A percentile compares a stretch with the other conserved stretches of the same genome.
These are phyloP conservation scores for Drosophila aff. DNA, from an alignment of 1,140 invertebrate genomes.

Conservation along the genomic window DNA sequence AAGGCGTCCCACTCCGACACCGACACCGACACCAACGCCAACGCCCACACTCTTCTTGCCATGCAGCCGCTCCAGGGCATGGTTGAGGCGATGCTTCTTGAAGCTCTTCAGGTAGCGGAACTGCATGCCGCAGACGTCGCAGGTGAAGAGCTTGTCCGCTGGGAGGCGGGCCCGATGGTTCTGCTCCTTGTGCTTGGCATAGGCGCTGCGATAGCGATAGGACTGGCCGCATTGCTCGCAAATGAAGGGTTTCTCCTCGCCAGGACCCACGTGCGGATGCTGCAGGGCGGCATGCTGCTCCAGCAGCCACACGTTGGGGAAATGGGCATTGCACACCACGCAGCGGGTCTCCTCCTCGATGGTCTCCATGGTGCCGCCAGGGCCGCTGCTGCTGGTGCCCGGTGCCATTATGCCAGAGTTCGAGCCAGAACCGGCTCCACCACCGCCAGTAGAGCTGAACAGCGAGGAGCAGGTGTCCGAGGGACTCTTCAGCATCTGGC, in stretches of 20 bases:
- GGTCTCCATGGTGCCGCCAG: conserved; percentile 46
- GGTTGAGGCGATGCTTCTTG: conserved; percentile 94
- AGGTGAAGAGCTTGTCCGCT: conserved; percentile 95
- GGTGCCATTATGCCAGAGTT: neutral
- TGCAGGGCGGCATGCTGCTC: conserved; percentile 92
- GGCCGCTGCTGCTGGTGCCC: neutral
- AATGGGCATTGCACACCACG: conserved; percentile 92
- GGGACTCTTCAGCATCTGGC: conserved; percentile 79
- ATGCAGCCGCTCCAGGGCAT: conserved; percentile 92
- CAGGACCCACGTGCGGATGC: conserved; percentile 87
- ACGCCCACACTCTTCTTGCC: conserved; percentile 86
- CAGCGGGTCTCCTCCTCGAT: conserved; percentile 86
- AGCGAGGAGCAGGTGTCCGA: conserved; percentile 82
- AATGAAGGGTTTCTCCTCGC: conserved; percentile 94
- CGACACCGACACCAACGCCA: conserved; percentile 26
- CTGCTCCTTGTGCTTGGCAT: conserved; percentile 94
- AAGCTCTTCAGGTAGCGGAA: conserved; percentile 95
- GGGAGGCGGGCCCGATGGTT: conserved; percentile 93
- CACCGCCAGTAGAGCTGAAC: conserved; percentile 51
- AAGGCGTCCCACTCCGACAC: conserved; percentile 24
- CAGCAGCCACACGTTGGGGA: conserved; percentile 92
- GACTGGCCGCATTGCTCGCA: conserved; percentile 96
- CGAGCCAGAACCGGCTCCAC: neutral
- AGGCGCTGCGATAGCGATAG: conserved; percentile 94
- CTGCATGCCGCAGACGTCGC: conserved; percentile 95